Conservation (phyloP, 1,140 invertebrate genomes). For the Zaprionus ornatus region DNA sequence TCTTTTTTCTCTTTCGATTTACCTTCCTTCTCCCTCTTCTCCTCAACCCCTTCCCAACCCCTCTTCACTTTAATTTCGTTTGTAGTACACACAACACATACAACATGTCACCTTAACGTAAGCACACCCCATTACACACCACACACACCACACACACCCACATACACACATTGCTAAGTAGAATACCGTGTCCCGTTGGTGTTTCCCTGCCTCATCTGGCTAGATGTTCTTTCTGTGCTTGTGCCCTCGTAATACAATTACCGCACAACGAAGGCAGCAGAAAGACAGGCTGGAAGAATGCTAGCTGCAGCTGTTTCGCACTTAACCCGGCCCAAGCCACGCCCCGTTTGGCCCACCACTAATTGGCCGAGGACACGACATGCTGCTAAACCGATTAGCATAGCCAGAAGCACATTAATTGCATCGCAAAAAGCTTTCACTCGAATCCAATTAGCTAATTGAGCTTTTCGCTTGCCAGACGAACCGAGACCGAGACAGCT, state of each 20-base stretch:
- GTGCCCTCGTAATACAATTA: slow-evolving; percentile 5
- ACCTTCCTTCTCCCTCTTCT: neutral
- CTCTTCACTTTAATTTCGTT: neutral
- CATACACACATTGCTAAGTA: slow-evolving; percentile 5
- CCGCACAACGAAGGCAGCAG: neutral
- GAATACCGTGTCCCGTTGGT: slow-evolving; percentile 10
- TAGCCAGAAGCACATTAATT: slow-evolving; percentile 6
- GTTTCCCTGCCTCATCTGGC: neutral
- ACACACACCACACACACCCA: neutral
- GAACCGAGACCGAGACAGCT: neutral
- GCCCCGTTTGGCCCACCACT: neutral
- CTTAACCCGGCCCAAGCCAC: neutral
- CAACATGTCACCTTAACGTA: neutral
- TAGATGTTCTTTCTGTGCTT: neutral
- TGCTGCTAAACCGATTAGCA: slow-evolving; percentile 3
- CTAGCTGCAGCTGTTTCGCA: neutral
- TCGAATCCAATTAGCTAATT: slow-evolving; percentile 7
- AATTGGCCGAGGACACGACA: slow-evolving; percentile 2
- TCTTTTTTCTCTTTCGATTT: neutral
- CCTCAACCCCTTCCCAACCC: neutral
- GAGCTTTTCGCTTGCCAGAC: neutral
- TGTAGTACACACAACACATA: slow-evolving; percentile 6
- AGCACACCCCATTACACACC: neutral
- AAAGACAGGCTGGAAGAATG: neutral
- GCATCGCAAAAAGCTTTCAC: neutral